Evolutionary conservation across 2,113 vertebrate genomes (phyloP).

Genomic region (Falco punctatus): DNA sequence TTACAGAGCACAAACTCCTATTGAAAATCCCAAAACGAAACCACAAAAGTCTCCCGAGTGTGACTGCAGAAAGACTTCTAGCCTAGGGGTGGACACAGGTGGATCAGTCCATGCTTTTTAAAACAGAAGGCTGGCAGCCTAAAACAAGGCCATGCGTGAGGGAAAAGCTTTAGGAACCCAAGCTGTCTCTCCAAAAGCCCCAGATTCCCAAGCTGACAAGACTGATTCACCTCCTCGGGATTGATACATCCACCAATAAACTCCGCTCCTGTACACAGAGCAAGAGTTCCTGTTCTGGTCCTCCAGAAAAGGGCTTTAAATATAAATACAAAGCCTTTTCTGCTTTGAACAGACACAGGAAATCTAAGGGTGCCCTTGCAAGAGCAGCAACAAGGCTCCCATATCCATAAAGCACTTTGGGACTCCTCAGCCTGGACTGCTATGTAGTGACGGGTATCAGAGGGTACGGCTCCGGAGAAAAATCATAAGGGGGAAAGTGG

Average conservation of each 20-base stretch:
- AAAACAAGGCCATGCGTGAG: fast-evolving
- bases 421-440: background rate
- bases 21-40: background rate
- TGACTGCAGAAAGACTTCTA: background rate
- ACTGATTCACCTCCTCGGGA: background rate
- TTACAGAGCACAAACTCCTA: background rate
- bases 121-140: background rate
- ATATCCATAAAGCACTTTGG: background rate
- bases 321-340: background rate
- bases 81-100: background rate
- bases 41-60: background rate
- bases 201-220: background rate
- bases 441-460: fast-evolving
- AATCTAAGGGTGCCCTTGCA: background rate
- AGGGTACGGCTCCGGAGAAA: background rate
- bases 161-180: background rate
- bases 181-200: background rate
- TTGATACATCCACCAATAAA: background rate
- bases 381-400: background rate
- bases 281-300: background rate
- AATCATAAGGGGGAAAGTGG: background rate
- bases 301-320: background rate
- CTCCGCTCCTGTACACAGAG: background rate
- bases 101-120: background rate
- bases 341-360: background rate